Evolutionary conservation across 2,797 vertebrate species (phyloP).

Genomic region (Aldrovandia affinis): DNA sequence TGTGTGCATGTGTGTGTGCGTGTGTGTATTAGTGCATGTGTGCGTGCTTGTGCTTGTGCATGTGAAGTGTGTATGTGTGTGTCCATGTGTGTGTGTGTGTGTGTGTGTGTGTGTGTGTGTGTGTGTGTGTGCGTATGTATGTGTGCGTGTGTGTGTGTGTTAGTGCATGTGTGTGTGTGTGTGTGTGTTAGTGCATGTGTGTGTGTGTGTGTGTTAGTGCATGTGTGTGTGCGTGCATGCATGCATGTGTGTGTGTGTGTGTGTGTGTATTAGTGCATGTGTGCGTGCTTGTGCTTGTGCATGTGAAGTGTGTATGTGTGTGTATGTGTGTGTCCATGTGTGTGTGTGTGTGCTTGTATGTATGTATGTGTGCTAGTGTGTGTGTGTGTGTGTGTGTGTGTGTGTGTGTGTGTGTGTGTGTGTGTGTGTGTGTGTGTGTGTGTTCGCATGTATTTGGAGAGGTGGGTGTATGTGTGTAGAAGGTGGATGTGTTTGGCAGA

Average conservation of each 20-base stretch:
- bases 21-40: not conserved
- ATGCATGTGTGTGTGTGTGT: not conserved
- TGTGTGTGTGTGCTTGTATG: not conserved
- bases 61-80: not conserved
- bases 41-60: not conserved
- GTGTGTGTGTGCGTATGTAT: constrained; percentile 17
- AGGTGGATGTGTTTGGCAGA: not conserved
- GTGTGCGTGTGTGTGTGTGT: not conserved
- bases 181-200: not conserved
- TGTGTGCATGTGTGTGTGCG: not conserved
- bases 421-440: not conserved
- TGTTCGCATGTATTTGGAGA: too few relatives aligned
- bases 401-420: not conserved
- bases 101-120: not conserved
- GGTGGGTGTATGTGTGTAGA: not conserved
- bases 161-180: constrained; percentile 7
- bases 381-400: not conserved
- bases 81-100: not conserved
- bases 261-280: not conserved
- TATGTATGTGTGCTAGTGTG: not conserved
- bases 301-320: not conserved
- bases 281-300: not conserved
- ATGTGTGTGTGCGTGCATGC: not conserved
- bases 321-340: not conserved
- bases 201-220: not conserved